These are phyloP conservation scores for Zaprionus inermis DNA, from an alignment of 1,140 invertebrate species.

Conservation along the genomic window DNA sequence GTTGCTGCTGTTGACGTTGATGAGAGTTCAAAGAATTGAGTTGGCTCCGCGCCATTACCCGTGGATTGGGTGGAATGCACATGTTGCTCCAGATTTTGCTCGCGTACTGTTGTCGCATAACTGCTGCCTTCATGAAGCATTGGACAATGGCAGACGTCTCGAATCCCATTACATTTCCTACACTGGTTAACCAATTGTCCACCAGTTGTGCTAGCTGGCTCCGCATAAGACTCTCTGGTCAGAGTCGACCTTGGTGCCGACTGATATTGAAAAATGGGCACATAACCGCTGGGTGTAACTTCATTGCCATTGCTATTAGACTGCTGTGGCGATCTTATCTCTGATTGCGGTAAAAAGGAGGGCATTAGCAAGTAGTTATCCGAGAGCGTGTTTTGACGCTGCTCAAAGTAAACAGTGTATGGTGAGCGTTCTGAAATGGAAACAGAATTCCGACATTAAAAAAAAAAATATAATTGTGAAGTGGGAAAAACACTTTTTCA, in stretches of 20 bases:
- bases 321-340: conserved; percentile 31
- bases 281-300: conserved; percentile 6
- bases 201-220: conserved; percentile 32
- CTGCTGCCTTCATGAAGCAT: conserved; percentile 22
- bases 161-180: conserved; percentile 50
- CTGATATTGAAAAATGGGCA: conserved; percentile 30
- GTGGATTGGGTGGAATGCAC: conserved; percentile 62
- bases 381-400: conserved; percentile 37
- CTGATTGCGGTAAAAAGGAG: conserved; percentile 26
- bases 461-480: not conserved
- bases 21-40: conserved; percentile 56
- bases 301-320: not conserved
- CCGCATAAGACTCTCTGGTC: conserved; percentile 31
- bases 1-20: conserved; percentile 56
- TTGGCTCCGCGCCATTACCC: conserved; percentile 21
- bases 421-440: conserved; percentile 26
- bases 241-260: conserved; percentile 4
- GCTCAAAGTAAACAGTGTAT: conserved; percentile 39
- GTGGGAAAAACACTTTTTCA: not conserved
- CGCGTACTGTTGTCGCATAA: conserved; percentile 15
- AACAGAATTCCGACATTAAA: not conserved
- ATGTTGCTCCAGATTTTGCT: conserved; percentile 26
- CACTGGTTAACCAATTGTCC: conserved; percentile 29
- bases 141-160: conserved; percentile 45
- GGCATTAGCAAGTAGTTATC: conserved; percentile 59